Evolutionary conservation across 2,888 invertebrate species (phyloP).

Genomic region (Stictocephala bisonia): DNA sequence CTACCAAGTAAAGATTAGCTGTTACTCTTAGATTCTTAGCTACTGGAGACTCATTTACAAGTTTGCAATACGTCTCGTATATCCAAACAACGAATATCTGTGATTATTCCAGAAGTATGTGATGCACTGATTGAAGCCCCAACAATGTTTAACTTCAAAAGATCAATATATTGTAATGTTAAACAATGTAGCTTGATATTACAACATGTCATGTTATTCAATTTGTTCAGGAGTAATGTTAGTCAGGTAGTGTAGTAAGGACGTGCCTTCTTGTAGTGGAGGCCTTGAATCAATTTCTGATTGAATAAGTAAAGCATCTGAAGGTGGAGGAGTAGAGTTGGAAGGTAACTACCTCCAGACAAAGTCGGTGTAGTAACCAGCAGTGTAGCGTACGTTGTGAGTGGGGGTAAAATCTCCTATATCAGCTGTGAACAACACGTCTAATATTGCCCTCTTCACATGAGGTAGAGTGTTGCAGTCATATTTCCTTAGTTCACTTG

Average conservation of each 20-base stretch:
- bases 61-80: constrained; percentile 4
- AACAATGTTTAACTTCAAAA: background rate
- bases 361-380: background rate
- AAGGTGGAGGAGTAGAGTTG: constrained; percentile 13
- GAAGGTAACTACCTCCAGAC: constrained; percentile 4
- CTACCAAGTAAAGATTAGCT: constrained; percentile 4
- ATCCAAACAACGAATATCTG: too few relatives aligned
- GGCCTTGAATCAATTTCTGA: constrained; percentile 1
- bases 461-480: too few relatives aligned
- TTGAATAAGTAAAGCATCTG: too few relatives aligned
- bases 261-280: too few relatives aligned
- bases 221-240: too few relatives aligned
- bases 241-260: too few relatives aligned
- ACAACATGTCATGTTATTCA: constrained; percentile 6
- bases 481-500: too few relatives aligned
- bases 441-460: constrained; percentile 32
- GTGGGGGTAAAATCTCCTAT: constrained; percentile 31
- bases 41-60: constrained; percentile 10
- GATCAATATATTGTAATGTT: background rate
- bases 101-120: constrained; percentile 9
- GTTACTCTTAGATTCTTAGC: constrained; percentile 10
- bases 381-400: too few relatives aligned
- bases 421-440: constrained; percentile 41
- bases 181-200: constrained; percentile 4
- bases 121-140: constrained; percentile 9